A percentile compares a stretch with the other conserved stretches of the same genome.
These are phyloP conservation scores for Celastrina argiolus DNA, from an alignment of 2,888 invertebrate genomes.

Conservation along the genomic window DNA sequence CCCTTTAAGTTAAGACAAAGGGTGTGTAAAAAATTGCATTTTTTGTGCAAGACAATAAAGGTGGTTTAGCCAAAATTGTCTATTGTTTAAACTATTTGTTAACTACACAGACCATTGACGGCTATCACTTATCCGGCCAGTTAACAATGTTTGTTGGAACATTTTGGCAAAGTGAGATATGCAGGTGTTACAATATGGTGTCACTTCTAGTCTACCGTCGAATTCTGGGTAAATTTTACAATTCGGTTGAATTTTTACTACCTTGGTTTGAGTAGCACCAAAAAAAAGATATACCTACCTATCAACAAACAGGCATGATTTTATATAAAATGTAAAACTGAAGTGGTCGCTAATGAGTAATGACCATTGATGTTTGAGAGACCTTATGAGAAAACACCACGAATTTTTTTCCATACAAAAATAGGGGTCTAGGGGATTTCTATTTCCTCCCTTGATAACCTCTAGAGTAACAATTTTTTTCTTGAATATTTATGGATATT, in stretches of 20 bases:
- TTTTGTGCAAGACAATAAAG: conserved; percentile 14
- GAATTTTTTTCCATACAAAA: too few relatives aligned
- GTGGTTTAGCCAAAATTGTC: conserved; percentile 1
- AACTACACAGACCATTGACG: conserved; percentile 11
- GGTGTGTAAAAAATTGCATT: conserved; percentile 3
- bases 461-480: too few relatives aligned
- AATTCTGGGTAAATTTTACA: background rate
- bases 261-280: background rate
- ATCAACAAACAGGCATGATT: too few relatives aligned
- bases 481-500: too few relatives aligned
- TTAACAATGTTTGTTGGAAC: conserved; percentile 8
- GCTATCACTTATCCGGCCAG: background rate
- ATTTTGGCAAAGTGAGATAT: conserved; percentile 1
- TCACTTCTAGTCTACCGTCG: background rate
- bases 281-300: too few relatives aligned
- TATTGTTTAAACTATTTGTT: conserved; percentile 4
- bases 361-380: too few relatives aligned
- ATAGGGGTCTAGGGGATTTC: too few relatives aligned
- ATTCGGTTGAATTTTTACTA: background rate
- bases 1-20: background rate
- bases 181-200: conserved; percentile 15
- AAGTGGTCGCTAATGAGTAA: too few relatives aligned
- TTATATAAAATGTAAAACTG: too few relatives aligned
- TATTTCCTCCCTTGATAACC: too few relatives aligned
- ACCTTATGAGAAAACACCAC: too few relatives aligned